These are phyloP conservation scores for Diorhabda elongata DNA, from an alignment of 1,140 invertebrate genomes.

Conservation along the genomic window DNA sequence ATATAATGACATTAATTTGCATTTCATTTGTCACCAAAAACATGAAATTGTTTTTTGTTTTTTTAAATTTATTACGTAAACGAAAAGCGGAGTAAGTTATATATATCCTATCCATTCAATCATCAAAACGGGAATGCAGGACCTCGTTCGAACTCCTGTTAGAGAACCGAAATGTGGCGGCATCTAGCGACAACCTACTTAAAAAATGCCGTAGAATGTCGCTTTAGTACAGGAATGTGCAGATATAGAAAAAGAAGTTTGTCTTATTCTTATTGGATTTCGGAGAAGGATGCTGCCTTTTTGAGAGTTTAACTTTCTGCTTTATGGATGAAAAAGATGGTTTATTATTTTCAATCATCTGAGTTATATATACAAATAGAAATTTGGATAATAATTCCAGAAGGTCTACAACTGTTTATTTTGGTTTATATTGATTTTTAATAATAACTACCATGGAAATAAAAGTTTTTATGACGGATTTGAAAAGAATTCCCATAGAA, in stretches of 20 bases:
- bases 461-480: too few species aligned
- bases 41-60: background rate
- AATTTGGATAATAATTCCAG: too few species aligned
- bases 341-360: too few species aligned
- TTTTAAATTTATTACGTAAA: background rate
- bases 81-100: background rate
- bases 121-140: conserved; percentile 22
- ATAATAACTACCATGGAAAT: too few species aligned
- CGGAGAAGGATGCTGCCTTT: too few species aligned
- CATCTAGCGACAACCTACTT: conserved; percentile 40
- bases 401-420: too few species aligned
- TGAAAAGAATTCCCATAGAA: too few species aligned
- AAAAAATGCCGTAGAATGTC: conserved; percentile 39
- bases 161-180: conserved; percentile 31
- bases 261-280: too few species aligned
- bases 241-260: background rate
- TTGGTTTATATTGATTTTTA: too few species aligned
- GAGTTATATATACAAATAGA: too few species aligned
- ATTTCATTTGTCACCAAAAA: background rate
- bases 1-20: background rate
- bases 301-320: too few species aligned
- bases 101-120: background rate
- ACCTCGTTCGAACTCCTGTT: conserved; percentile 28
- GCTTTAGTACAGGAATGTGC: conserved; percentile 35
- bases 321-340: too few species aligned